Percentiles rank a stretch among this genome's conserved stretches.
Conservation (phyloP, 2,888 invertebrate species). For the Cheilosia impressa region DNA sequence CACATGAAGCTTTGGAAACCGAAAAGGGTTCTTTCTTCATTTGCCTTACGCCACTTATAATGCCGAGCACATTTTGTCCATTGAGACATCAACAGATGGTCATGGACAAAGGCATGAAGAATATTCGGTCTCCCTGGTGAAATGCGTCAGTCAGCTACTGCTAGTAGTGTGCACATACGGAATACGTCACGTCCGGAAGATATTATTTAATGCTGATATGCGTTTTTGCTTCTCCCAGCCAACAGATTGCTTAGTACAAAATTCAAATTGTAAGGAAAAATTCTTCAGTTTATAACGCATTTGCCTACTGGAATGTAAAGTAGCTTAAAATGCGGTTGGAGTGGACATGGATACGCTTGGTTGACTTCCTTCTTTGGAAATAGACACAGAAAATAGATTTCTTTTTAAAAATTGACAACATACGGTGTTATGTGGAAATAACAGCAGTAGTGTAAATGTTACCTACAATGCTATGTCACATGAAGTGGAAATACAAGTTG, state of each 20-base stretch:
- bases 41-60: constrained; percentile 24
- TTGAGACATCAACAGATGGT: constrained; percentile 52
- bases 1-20: constrained; percentile 25
- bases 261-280: constrained; percentile 3
- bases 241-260: constrained; percentile 30
- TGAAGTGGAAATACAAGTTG: no score
- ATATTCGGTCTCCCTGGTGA: constrained; percentile 13
- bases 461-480: no score
- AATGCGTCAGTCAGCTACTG: constrained; percentile 24
- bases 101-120: not conserved
- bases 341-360: no score
- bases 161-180: constrained; percentile 18
- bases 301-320: constrained; percentile 17
- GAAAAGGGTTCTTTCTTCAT: constrained; percentile 5
- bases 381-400: no score
- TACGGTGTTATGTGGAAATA: no score
- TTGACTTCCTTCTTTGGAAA: no score
- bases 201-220: constrained; percentile 39
- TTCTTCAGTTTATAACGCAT: not conserved
- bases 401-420: no score
- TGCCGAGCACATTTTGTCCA: constrained; percentile 43
- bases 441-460: no score
- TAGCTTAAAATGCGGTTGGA: not conserved
- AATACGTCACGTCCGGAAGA: constrained; percentile 32
- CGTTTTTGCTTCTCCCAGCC: not conserved